These are phyloP conservation scores for Loriculus beryllinus DNA, from an alignment of 2,797 vertebrate species.

Conservation along the genomic window DNA sequence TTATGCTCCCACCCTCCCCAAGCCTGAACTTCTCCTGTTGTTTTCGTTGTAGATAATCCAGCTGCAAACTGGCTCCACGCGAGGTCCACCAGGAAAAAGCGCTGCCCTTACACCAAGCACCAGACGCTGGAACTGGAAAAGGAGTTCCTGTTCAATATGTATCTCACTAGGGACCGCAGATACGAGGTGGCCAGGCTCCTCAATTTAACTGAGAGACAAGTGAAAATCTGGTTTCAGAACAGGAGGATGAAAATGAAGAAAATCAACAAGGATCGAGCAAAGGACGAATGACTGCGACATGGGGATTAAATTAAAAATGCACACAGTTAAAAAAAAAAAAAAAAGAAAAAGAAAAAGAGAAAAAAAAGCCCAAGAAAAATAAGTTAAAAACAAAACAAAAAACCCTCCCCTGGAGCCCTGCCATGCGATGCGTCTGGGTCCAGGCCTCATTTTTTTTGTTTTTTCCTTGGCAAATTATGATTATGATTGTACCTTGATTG, in stretches of 20 bases:
- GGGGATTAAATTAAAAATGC: neutral
- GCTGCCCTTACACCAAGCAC: slow-evolving; percentile 95
- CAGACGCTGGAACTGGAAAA: slow-evolving; percentile 98
- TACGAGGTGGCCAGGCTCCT: slow-evolving; percentile 93
- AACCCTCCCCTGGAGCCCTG: neutral
- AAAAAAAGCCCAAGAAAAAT: neutral
- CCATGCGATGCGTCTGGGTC: slow-evolving; percentile 56
- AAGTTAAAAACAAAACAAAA: neutral
- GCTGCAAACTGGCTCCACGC: slow-evolving; percentile 96
- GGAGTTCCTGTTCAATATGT: slow-evolving; percentile 99
- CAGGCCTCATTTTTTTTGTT: slow-evolving; percentile 60
- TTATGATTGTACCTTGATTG: slow-evolving; percentile 57
- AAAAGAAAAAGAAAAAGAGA: neutral
- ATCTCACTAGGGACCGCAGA: slow-evolving; percentile 96
- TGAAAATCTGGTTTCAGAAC: slow-evolving; percentile 99
- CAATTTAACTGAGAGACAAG: slow-evolving; percentile 96
- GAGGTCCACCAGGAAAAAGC: slow-evolving; percentile 94
- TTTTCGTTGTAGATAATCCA: slow-evolving; percentile 86
- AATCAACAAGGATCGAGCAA: slow-evolving; percentile 93
- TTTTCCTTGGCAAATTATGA: slow-evolving; percentile 45
- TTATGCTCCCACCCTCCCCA: neutral
- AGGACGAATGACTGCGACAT: slow-evolving; percentile 78
- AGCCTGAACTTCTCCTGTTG: slow-evolving; percentile 30
- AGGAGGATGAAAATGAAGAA: slow-evolving; percentile 99
- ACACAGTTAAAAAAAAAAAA: neutral